Evolutionary conservation across 2,888 invertebrate species (phyloP).

Genomic region (Apotomis turbidana): DNA sequence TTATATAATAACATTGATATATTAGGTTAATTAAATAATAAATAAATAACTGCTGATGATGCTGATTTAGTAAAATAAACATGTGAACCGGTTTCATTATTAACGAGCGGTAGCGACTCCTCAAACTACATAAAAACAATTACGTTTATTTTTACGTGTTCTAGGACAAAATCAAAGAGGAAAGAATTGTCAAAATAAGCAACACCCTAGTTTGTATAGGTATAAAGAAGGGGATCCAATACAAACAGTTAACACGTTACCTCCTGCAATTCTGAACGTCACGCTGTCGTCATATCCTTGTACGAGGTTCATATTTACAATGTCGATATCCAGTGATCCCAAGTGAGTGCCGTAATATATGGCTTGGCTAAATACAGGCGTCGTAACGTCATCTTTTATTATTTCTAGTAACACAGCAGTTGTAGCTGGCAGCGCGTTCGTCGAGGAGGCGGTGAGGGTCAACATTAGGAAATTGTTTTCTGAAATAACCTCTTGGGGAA

Average conservation of each 20-base stretch:
- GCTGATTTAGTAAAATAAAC: no score
- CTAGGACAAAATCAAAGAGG: no score
- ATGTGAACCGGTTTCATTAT: no score
- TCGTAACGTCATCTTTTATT: conserved; percentile 62
- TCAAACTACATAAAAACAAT: no score
- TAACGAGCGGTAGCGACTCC: no score
- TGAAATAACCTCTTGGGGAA: conserved; percentile 59
- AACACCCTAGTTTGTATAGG: not conserved
- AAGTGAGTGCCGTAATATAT: conserved; percentile 61
- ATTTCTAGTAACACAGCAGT: conserved; percentile 65
- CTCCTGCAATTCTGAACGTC: conserved; percentile 62
- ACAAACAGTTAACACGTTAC: conserved; percentile 47
- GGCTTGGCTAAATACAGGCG: conserved; percentile 63
- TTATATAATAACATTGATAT: no score
- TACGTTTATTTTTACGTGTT: no score
- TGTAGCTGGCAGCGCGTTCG: conserved; percentile 57
- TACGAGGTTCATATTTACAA: conserved; percentile 57
- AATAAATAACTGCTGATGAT: no score
- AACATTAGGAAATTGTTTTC: conserved; percentile 63
- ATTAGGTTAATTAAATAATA: no score
- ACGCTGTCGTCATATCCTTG: conserved; percentile 64
- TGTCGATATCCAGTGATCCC: conserved; percentile 48
- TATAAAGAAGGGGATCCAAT: not conserved
- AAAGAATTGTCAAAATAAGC: no score
- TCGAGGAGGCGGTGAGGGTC: conserved; percentile 61